These are phyloP conservation scores for Cynoglossus semilaevis DNA, from an alignment of 2,113 vertebrate species.

Conservation along the genomic window DNA sequence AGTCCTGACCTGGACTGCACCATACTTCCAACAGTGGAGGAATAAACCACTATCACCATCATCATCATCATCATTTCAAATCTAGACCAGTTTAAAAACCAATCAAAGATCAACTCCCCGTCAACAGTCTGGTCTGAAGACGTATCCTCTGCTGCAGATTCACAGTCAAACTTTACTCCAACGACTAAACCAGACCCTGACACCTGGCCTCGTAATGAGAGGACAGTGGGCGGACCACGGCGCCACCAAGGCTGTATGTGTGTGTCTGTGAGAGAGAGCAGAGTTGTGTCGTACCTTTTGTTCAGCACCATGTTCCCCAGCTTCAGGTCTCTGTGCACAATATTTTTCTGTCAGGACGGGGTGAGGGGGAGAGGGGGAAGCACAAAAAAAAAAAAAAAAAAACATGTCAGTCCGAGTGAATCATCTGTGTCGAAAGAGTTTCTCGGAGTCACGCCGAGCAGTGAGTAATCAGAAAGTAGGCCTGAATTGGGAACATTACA, in stretches of 20 bases:
- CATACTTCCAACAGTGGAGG: too few species aligned
- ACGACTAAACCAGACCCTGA: neutral
- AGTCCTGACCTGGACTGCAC: too few species aligned
- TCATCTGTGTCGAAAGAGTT: slow-evolving; percentile 48
- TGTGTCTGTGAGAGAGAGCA: neutral
- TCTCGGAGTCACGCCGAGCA: slow-evolving; percentile 51
- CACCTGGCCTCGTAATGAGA: slow-evolving; percentile 14
- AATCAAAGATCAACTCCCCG: too few species aligned
- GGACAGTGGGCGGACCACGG: slow-evolving; percentile 4
- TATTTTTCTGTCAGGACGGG: slow-evolving; percentile 93
- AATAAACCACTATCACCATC: too few species aligned
- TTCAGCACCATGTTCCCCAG: slow-evolving; percentile 99
- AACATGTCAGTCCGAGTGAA: slow-evolving; percentile 27
- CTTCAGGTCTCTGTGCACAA: slow-evolving; percentile 98
- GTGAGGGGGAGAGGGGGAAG: too few species aligned
- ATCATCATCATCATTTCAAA: too few species aligned
- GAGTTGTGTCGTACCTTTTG: slow-evolving; percentile 84
- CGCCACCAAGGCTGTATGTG: neutral
- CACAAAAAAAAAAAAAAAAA: slow-evolving; percentile 16
- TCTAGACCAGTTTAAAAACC: too few species aligned
- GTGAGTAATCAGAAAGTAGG: slow-evolving; percentile 47
- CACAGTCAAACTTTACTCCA: too few species aligned
- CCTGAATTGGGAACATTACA: slow-evolving; percentile 31
- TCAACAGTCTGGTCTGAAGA: too few species aligned
- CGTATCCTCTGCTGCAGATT: too few species aligned